phyloP scores from a whole-genome alignment of 2,888 invertebrate species.

The Andrena fulva region DNA sequence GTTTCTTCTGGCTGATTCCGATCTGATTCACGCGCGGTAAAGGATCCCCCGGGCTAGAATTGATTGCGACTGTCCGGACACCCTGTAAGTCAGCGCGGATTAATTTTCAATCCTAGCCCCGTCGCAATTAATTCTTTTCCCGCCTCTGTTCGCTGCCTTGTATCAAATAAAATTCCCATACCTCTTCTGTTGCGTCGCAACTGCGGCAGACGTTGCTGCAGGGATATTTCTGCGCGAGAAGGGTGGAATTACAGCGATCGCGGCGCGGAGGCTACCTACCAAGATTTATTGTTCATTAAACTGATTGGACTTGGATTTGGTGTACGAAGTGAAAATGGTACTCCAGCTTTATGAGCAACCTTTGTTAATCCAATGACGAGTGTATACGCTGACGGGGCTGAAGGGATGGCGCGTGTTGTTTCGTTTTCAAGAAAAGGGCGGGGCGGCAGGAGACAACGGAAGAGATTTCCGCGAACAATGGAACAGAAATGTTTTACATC shows the following conservation, averaged over 20 bases:
- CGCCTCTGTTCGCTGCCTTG: background rate
- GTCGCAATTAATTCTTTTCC: slow-evolving; percentile 48
- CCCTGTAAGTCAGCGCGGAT: slow-evolving; percentile 63
- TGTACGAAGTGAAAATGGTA: too few relatives aligned
- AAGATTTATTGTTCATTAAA: too few relatives aligned
- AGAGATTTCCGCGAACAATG: slow-evolving; percentile 54
- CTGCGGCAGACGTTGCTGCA: background rate
- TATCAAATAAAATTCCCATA: background rate
- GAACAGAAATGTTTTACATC: slow-evolving; percentile 71
- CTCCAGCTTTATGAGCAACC: too few relatives aligned
- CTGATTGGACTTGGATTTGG: too few relatives aligned
- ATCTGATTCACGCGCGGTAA: slow-evolving; percentile 69
- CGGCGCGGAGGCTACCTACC: too few relatives aligned
- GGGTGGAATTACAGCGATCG: background rate
- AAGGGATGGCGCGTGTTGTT: background rate
- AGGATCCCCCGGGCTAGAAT: slow-evolving; percentile 56
- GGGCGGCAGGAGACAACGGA: slow-evolving; percentile 18
- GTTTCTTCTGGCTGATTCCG: slow-evolving; percentile 66
- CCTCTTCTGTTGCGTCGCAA: background rate
- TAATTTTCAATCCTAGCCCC: slow-evolving; percentile 60
- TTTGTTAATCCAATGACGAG: too few relatives aligned
- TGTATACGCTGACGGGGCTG: too few relatives aligned
- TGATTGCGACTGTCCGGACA: slow-evolving; percentile 67
- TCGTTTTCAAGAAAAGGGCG: slow-evolving; percentile 38
- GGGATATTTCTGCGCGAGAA: background rate